Conservation (phyloP, 1,140 invertebrate genomes). For the Bombus sibiricus region DNA sequence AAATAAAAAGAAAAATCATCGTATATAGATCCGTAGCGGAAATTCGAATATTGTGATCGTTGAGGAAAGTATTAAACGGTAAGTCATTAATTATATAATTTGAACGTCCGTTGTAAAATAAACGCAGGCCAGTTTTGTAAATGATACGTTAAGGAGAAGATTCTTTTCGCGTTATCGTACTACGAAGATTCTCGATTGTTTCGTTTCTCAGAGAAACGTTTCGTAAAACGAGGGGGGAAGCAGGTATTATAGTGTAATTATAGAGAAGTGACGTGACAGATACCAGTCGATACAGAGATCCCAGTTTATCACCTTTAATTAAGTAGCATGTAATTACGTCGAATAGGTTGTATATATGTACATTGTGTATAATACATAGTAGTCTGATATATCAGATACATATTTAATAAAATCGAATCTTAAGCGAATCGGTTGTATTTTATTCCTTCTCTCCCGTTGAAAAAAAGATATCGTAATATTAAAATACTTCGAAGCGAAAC, state of each 20-base stretch:
- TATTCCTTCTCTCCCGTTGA: not conserved
- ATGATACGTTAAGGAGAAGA: too few species aligned
- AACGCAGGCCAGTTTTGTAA: not conserved
- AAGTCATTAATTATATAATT: not conserved
- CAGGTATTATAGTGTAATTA: slow-evolving; percentile 5
- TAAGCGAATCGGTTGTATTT: not conserved
- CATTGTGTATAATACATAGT: slow-evolving; percentile 81
- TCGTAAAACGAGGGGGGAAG: not conserved
- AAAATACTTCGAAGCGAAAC: not conserved
- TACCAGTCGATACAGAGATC: slow-evolving; percentile 30
- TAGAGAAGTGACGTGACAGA: slow-evolving; percentile 17
- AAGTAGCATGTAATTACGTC: slow-evolving; percentile 39
- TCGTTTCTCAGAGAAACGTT: not conserved
- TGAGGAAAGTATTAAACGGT: not conserved
- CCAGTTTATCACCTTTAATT: slow-evolving; percentile 53
- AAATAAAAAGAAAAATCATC: not conserved
- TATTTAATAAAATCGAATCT: slow-evolving; percentile 77
- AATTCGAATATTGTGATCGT: not conserved
- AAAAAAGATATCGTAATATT: not conserved
- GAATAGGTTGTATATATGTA: slow-evolving; percentile 82
- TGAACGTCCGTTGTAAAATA: slow-evolving; percentile 6
- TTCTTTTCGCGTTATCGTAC: not conserved
- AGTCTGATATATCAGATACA: slow-evolving; percentile 80
- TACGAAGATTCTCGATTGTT: not conserved
- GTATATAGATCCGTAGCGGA: not conserved